Conservation (phyloP, 2,113 vertebrate genomes). For the Uropsilus gracilis region DNA sequence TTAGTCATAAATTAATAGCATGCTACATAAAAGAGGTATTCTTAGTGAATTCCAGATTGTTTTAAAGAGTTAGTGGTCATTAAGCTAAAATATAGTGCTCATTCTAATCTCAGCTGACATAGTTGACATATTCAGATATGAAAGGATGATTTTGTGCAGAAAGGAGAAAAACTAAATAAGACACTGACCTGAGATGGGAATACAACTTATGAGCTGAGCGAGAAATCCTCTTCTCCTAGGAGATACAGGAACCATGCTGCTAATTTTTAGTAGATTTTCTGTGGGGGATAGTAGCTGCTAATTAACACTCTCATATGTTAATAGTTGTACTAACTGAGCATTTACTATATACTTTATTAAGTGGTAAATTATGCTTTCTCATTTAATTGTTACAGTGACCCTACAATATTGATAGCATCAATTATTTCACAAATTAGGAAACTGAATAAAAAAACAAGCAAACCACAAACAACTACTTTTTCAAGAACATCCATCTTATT, state of each 20-base stretch:
- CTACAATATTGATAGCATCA: background rate
- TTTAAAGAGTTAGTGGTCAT: background rate
- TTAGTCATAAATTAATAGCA: background rate
- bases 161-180: background rate
- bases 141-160: background rate
- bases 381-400: background rate
- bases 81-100: background rate
- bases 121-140: background rate
- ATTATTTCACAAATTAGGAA: background rate
- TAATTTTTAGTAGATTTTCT: slow-evolving; percentile 12
- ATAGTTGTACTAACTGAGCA: background rate
- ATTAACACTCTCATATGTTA: background rate
- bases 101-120: background rate
- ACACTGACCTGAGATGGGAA: background rate
- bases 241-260: background rate
- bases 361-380: background rate
- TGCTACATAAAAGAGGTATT: background rate
- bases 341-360: background rate
- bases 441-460: background rate
- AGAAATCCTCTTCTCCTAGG: background rate
- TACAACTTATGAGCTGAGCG: background rate
- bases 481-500: background rate
- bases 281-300: background rate
- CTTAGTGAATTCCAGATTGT: background rate
- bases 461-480: background rate